phyloP scores from a whole-genome alignment of 2,797 vertebrate genomes.

The Bufotes viridis region DNA sequence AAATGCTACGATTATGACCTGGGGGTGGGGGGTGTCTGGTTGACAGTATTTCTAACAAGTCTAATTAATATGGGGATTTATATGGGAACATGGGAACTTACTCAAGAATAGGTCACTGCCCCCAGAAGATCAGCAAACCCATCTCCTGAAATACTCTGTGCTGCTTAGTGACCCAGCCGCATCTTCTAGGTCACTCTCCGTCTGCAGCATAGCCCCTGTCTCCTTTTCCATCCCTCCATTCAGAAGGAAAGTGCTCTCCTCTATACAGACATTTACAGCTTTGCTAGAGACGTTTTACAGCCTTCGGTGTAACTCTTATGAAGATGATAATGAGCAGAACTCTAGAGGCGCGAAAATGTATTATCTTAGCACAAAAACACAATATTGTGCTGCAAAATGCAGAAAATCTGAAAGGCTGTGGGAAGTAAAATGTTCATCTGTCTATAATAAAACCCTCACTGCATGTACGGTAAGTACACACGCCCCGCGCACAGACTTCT shows the following conservation, averaged over 20 bases:
- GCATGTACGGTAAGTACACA: neutral
- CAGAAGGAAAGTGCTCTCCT: too few relatives aligned
- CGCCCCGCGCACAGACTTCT: neutral
- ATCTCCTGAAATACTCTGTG: slow-evolving; percentile 2
- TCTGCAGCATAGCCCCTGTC: too few relatives aligned
- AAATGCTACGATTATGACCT: neutral
- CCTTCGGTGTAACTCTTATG: neutral
- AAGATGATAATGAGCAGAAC: slow-evolving; percentile 7
- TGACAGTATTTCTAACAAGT: neutral
- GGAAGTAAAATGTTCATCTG: neutral
- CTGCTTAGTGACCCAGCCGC: neutral
- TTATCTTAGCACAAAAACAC: slow-evolving; percentile 12
- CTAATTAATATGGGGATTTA: too few relatives aligned
- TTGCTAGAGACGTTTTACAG: neutral
- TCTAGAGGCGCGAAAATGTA: neutral
- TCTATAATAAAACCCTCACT: neutral
- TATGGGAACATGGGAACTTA: too few relatives aligned
- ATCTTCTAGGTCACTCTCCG: neutral
- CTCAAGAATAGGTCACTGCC: too few relatives aligned
- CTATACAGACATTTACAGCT: neutral
- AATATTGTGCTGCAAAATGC: neutral
- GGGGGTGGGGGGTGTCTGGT: neutral
- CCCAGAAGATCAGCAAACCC: neutral
- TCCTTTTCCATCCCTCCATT: too few relatives aligned
- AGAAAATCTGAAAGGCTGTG: neutral